Evolutionary conservation across 2,113 vertebrate species (phyloP).

Genomic region (Syngnathus scovelli): DNA sequence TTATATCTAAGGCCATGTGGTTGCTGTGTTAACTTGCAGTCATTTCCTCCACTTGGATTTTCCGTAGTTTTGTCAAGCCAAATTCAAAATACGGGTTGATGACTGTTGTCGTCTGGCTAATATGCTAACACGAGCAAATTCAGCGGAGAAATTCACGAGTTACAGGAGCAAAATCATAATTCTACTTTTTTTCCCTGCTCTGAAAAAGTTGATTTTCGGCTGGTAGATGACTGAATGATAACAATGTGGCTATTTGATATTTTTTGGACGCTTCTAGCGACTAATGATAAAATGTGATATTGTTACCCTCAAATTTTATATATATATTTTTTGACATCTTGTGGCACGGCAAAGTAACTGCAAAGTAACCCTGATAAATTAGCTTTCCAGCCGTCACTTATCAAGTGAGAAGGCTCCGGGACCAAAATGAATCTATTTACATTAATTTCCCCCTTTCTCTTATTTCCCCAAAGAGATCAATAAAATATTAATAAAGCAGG

Average conservation of each 20-base stretch:
- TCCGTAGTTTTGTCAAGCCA: neutral
- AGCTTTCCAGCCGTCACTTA: constrained; percentile 36
- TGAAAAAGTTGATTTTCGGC: too few relatives aligned
- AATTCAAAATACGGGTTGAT: constrained; percentile 1
- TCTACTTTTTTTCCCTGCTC: too few relatives aligned
- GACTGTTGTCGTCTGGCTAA: neutral
- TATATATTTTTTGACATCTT: neutral
- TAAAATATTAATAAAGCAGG: constrained; percentile 57
- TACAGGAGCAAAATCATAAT: too few relatives aligned
- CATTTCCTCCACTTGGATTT: neutral
- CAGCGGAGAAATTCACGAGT: neutral
- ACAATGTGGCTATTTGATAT: too few relatives aligned
- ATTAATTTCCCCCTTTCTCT: constrained; percentile 52
- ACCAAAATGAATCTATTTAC: constrained; percentile 54
- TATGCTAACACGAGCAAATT: neutral
- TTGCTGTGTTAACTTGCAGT: neutral
- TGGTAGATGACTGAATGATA: too few relatives aligned
- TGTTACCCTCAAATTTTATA: neutral
- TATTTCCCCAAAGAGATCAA: constrained; percentile 65
- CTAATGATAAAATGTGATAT: too few relatives aligned
- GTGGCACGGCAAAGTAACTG: neutral
- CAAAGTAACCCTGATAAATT: constrained; percentile 32
- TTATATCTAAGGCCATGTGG: neutral
- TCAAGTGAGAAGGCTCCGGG: constrained; percentile 26
- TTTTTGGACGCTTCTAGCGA: too few relatives aligned